These are phyloP conservation scores for Caligus rogercresseyi DNA, from an alignment of 1,140 invertebrate species.

Conservation along the genomic window DNA sequence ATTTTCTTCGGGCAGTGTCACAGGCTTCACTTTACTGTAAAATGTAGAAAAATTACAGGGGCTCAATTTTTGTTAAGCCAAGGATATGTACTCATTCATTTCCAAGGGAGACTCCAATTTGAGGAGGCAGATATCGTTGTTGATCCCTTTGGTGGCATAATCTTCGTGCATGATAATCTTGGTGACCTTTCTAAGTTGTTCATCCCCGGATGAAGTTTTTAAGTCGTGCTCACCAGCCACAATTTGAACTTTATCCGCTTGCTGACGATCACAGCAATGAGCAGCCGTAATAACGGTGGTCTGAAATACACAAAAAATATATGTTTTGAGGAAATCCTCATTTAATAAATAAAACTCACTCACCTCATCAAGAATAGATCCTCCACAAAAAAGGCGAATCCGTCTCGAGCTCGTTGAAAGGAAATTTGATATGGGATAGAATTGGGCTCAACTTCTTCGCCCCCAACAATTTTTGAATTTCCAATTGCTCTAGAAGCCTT, in stretches of 20 bases:
- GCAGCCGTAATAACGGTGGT: constrained; percentile 3
- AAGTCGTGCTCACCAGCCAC: constrained; percentile 4
- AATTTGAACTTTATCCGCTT: background rate
- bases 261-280: constrained; percentile 1
- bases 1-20: background rate
- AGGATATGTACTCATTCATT: background rate
- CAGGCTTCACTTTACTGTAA: background rate
- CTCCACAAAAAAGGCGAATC: background rate
- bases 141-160: background rate
- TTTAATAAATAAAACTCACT: background rate
- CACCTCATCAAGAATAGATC: background rate
- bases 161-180: background rate
- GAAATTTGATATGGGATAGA: constrained; percentile 5
- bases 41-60: background rate
- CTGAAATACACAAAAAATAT: too few species aligned
- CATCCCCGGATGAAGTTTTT: background rate
- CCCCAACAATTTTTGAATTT: constrained; percentile 6
- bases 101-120: background rate
- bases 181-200: background rate
- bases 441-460: background rate
- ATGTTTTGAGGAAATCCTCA: too few species aligned
- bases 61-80: background rate
- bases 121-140: constrained; percentile 1
- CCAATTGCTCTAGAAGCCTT: background rate
- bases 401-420: too few species aligned